Percentiles rank a stretch among this genome's conserved stretches.
These are phyloP conservation scores for Patella pellucida DNA, from an alignment of 2,888 invertebrate species.

Conservation along the genomic window DNA sequence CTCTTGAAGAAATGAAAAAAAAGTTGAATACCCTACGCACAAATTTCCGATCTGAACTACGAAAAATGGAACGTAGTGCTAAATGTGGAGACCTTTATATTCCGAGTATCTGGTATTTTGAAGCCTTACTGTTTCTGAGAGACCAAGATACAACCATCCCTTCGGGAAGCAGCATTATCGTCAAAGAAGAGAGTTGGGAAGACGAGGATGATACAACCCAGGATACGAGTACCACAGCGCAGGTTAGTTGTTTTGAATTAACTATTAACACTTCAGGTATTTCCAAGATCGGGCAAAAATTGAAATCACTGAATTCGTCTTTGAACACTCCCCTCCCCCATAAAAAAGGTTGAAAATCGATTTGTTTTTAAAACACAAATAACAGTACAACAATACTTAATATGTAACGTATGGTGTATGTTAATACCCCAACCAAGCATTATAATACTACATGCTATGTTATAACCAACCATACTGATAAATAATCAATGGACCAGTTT, in stretches of 20 bases:
- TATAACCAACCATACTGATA: no score
- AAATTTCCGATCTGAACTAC: constrained; percentile 49
- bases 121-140: constrained; percentile 25
- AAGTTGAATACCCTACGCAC: constrained; percentile 52
- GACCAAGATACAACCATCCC: constrained; percentile 26
- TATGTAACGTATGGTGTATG: no score
- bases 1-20: constrained; percentile 40
- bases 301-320: no score
- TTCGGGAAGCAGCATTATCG: constrained; percentile 16
- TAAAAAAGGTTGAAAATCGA: no score
- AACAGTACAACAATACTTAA: no score
- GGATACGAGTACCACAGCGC: background rate
- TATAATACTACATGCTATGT: no score
- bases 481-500: no score
- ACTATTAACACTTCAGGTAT: no score
- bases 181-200: background rate
- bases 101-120: constrained; percentile 29
- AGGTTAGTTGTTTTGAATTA: background rate
- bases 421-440: no score
- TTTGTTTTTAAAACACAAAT: no score
- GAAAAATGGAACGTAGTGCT: constrained; percentile 38
- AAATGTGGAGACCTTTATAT: constrained; percentile 28
- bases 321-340: no score
- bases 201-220: background rate
- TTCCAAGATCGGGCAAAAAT: no score